Base-by-base conservation (phyloP, 2,797 vertebrate species). In the Sebastes diploproa region DNA sequence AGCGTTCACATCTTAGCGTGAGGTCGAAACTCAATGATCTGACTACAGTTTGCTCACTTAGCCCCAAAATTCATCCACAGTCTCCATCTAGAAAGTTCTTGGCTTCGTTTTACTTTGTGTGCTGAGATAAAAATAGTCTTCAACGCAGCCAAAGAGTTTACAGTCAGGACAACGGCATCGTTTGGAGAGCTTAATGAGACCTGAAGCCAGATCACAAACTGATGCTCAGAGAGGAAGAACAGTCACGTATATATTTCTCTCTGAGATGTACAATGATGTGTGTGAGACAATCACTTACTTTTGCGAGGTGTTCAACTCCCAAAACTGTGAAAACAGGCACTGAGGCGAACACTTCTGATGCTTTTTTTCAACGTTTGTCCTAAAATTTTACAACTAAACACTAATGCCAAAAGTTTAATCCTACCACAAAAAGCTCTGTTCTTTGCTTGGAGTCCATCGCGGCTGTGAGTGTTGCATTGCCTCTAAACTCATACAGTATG, bases 1-100 rank as follows among this genome's bases (percentile, higher is more conserved):
- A 89, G 78, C 68, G 61, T 89, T 86, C 81, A 83, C 77, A 85
- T 83, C 80, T 77, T 59, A 81, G 78, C 74, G 62, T 86, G 86
- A 83, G 78, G 78, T 82, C 14, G 63, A 82, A 83, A 86, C 77
- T 80, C 75, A 80, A 65, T 74, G 59, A 78, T 89, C 70, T 63
- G 82, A 86, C 85, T 77, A 30, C 85, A 82, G 78, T 52, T 75
- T 62, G 64, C 81, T 76, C 80, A 52, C 84, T 87, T 82, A 80
- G 71, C 82, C 72, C 54, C 56, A 55, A 55, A 72, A 75, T 87
- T 92, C 85, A 85, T 88, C 89, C 84, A 77, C 80, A 71, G 67
- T 88, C 88, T 89, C 71, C 83, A 77, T 84, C 68, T 79, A 84
- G 75, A 88, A 74, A 54, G 63, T 30, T 7, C 67, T 80, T 89